These are phyloP conservation scores for Columba guinea DNA, from an alignment of 2,797 vertebrate genomes.

Conservation along the genomic window DNA sequence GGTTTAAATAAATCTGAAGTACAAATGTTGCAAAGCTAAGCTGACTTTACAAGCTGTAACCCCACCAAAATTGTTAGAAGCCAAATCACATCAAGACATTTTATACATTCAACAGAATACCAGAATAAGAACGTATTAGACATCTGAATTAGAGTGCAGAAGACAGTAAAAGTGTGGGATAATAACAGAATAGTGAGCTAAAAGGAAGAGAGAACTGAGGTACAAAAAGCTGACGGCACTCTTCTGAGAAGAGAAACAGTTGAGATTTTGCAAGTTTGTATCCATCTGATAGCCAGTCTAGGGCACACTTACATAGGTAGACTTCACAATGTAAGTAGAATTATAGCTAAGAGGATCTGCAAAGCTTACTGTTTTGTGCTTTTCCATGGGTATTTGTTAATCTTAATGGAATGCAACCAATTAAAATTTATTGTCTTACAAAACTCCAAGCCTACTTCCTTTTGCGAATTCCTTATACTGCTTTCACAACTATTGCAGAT, in stretches of 20 bases:
- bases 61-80: neutral
- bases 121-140: neutral
- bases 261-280: neutral
- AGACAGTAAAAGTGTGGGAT: neutral
- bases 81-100: neutral
- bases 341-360: neutral
- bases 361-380: neutral
- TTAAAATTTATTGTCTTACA: constrained; percentile 9
- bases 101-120: neutral
- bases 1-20: neutral
- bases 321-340: neutral
- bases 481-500: neutral
- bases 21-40: neutral
- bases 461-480: neutral
- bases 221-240: neutral
- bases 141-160: neutral
- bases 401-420: neutral
- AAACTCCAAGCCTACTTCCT: neutral
- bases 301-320: neutral
- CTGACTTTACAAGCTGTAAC: neutral
- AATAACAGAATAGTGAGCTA: neutral
- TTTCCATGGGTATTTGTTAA: neutral
- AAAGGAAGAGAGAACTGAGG: neutral
- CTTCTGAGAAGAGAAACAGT: neutral
- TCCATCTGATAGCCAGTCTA: neutral